Conservation (phyloP, 2,888 invertebrate genomes). For the Cerceris ruficornis region DNA sequence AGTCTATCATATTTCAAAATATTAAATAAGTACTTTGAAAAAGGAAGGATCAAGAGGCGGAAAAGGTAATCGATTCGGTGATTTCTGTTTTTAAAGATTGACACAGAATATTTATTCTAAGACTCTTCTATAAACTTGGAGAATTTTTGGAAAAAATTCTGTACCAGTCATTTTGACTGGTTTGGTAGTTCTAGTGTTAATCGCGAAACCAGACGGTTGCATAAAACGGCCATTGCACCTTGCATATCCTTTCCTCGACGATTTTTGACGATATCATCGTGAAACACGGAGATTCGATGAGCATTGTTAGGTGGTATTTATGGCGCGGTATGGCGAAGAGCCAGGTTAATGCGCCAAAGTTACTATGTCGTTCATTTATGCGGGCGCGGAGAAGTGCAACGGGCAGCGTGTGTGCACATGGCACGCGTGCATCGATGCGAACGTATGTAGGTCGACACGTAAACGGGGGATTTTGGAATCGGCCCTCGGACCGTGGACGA, state of each 20-base stretch:
- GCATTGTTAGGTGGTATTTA: conserved; percentile 72
- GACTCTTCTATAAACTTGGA: too few species aligned
- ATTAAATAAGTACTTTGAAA: too few species aligned
- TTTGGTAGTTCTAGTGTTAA: too few species aligned
- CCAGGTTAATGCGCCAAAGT: conserved; percentile 74
- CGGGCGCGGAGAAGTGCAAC: conserved; percentile 46
- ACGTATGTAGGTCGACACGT: conserved; percentile 52
- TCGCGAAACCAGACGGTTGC: too few species aligned
- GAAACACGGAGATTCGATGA: conserved; percentile 36
- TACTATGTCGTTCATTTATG: conserved; percentile 37
- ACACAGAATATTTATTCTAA: too few species aligned
- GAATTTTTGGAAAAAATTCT: too few species aligned
- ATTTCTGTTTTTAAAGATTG: too few species aligned
- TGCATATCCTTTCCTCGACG: neutral
- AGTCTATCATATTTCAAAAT: too few species aligned
- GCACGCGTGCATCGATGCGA: conserved; percentile 18
- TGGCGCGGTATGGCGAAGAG: conserved; percentile 72
- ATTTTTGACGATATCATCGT: conserved; percentile 48
- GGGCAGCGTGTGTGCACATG: conserved; percentile 5
- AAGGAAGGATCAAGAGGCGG: too few species aligned
- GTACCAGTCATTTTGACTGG: too few species aligned
- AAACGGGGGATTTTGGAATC: conserved; percentile 47
- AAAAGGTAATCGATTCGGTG: too few species aligned
- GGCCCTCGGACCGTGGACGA: conserved; percentile 13
- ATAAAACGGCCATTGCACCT: neutral